These are phyloP conservation scores for Halesus radiatus DNA, from an alignment of 1,140 invertebrate genomes.

Conservation along the genomic window DNA sequence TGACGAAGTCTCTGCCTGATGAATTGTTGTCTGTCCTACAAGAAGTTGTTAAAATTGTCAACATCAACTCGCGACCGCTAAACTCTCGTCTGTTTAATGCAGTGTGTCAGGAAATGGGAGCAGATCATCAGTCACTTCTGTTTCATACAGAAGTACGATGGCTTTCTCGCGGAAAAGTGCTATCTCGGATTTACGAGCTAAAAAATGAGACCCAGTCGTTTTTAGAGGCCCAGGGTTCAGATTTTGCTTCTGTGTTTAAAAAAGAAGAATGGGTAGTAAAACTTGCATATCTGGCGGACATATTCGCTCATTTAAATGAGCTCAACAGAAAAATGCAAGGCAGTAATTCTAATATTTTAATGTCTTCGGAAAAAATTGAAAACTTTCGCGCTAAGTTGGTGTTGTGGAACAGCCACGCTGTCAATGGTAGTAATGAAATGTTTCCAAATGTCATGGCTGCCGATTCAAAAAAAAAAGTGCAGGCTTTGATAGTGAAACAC, in stretches of 20 bases:
- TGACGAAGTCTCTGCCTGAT: no score
- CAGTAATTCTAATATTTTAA: conserved; percentile 40
- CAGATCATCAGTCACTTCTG: conserved; percentile 59
- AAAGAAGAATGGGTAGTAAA: conserved; percentile 16
- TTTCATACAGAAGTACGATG: conserved; percentile 61
- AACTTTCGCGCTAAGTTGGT: conserved; percentile 12
- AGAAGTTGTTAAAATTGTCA: no score
- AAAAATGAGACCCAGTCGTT: conserved; percentile 16
- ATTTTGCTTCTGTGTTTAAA: conserved; percentile 30
- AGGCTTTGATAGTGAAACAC: conserved; percentile 19
- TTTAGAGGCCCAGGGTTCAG: conserved; percentile 23
- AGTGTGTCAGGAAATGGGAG: conserved; percentile 60
- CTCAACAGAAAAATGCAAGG: conserved; percentile 37
- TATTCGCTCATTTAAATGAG: conserved; percentile 26
- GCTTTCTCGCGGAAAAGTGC: conserved; percentile 54
- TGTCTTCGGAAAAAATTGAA: conserved; percentile 22
- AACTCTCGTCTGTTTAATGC: conserved; percentile 60
- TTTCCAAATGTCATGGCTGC: conserved; percentile 31
- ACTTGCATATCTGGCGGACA: conserved; percentile 26
- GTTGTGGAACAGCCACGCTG: conserved; percentile 13
- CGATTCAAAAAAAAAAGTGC: conserved; percentile 26
- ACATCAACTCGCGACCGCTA: conserved; percentile 49
- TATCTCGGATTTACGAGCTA: conserved; percentile 24
- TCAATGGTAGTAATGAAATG: conserved; percentile 34
- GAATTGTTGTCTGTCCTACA: no score